These are phyloP conservation scores for Carcinoscorpius rotundicauda DNA, from an alignment of 1,140 invertebrate species.

Conservation along the genomic window DNA sequence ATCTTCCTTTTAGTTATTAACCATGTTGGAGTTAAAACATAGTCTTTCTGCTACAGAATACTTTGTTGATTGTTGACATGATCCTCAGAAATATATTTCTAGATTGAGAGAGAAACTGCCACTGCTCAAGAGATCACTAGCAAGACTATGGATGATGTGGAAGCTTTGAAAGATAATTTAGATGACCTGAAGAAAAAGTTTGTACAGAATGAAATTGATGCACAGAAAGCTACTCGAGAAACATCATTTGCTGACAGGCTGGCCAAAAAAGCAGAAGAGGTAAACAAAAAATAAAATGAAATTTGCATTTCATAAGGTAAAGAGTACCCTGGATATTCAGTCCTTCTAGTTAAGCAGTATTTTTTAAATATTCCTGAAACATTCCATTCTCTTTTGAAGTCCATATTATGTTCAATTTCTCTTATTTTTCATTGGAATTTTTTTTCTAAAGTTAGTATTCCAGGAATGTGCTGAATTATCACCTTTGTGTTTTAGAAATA, in stretches of 20 bases:
- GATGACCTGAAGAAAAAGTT: slow-evolving; percentile 59
- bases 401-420: too few relatives aligned
- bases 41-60: neutral
- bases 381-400: too few relatives aligned
- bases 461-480: too few relatives aligned
- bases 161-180: slow-evolving; percentile 48
- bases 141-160: slow-evolving; percentile 53
- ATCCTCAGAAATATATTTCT: slow-evolving; percentile 14
- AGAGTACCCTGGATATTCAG: too few relatives aligned
- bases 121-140: slow-evolving; percentile 58
- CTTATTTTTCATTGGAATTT: too few relatives aligned
- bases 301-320: too few relatives aligned
- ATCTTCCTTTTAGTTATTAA: slow-evolving; percentile 43
- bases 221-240: slow-evolving; percentile 44
- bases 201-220: slow-evolving; percentile 53
- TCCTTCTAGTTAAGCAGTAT: too few relatives aligned
- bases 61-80: neutral
- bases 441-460: too few relatives aligned
- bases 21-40: slow-evolving; percentile 32
- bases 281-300: slow-evolving; percentile 20
- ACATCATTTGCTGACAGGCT: slow-evolving; percentile 40
- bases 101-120: slow-evolving; percentile 55
- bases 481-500: too few relatives aligned
- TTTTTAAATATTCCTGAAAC: too few relatives aligned
- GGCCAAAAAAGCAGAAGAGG: slow-evolving; percentile 42